Base-by-base conservation (phyloP, 2,113 vertebrate species). In the Cynocephalus volans region DNA sequence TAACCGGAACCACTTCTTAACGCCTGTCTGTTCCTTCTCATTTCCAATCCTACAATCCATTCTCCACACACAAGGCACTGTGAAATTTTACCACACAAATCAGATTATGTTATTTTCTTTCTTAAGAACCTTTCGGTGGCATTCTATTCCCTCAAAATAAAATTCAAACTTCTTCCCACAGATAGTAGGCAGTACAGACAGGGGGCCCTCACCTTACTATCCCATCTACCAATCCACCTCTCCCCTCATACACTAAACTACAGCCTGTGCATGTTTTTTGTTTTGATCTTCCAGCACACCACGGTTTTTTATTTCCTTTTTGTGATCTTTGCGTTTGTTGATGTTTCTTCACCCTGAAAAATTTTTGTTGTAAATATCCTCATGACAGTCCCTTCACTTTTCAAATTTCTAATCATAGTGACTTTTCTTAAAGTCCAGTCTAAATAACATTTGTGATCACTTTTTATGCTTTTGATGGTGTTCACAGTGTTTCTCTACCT, bases 11-110 rank as follows among this genome's bases (percentile, higher is more conserved):
- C 0, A 2, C 41, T 79, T 87, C 64, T 85, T 79, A 56, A 91
- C 1, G 50, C 86, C 64, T 72, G 52, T 76, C 86, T 93, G 83
- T 60, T 67, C 62, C 15, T 93, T 93, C 64, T 92, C 86, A 76
- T 97, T 96, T 95, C 89, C 86, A 86, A 92, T 72, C 28, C n/a
- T 72, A 17, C 4, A 95, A 97, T 97, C 93, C 95, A 96, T 97
- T 98, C 90, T 96, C 92, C 95, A 96, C 95, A 80, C 73, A 89
- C 79, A 8, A 86, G 79, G 56, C 70, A 67, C 92, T 89, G 79
- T 97, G 96, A 97, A 96, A 98, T 98, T 77, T 69, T 96, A 97
- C 93, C 93, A 96, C 92, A 96, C 79, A 96, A 96, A 98, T 98
- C 93, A 96, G 86, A 95, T 97, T 97, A 96, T 64, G 62, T 73